phyloP scores from a whole-genome alignment of 2,113 vertebrate genomes.

The Erinaceus europaeus region DNA sequence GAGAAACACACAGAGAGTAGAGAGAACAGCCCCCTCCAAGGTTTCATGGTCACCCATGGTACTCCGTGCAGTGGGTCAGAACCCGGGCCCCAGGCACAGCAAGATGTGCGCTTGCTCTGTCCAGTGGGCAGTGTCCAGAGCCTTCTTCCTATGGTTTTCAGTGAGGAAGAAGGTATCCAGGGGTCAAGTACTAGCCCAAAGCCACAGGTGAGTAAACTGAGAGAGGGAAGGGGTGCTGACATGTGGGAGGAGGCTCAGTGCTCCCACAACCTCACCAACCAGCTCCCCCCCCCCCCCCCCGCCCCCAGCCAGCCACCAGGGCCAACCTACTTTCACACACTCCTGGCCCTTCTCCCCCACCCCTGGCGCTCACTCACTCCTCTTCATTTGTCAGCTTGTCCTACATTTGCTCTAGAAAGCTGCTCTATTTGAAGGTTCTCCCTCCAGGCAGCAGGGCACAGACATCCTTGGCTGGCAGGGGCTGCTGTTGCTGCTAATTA shows the following conservation, averaged over 20 bases:
- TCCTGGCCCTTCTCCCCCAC: background rate
- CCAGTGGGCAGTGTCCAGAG: too few relatives aligned
- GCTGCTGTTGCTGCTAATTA: slow-evolving; percentile 58
- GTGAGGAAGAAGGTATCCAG: background rate
- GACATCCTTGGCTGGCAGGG: slow-evolving; percentile 23
- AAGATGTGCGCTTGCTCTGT: too few relatives aligned
- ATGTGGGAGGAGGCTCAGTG: background rate
- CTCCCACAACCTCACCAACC: too few relatives aligned
- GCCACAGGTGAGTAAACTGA: background rate
- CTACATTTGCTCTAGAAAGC: slow-evolving; percentile 58
- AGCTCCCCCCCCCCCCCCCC: background rate
- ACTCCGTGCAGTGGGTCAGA: too few relatives aligned
- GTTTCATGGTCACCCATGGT: too few relatives aligned
- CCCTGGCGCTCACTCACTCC: slow-evolving; percentile 12
- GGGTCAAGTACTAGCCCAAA: background rate
- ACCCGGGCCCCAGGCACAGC: too few relatives aligned
- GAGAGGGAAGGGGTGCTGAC: background rate
- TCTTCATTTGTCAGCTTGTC: slow-evolving; percentile 59
- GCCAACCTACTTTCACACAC: too few relatives aligned
- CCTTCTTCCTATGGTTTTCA: too few relatives aligned
- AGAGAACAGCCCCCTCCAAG: too few relatives aligned
- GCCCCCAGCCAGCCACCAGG: too few relatives aligned
- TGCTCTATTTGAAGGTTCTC: slow-evolving; percentile 54
- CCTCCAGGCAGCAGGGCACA: slow-evolving; percentile 41
- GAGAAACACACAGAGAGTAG: too few relatives aligned